Evolutionary conservation across 2,113 vertebrate species (phyloP).

Genomic region (Psophia crepitans): DNA sequence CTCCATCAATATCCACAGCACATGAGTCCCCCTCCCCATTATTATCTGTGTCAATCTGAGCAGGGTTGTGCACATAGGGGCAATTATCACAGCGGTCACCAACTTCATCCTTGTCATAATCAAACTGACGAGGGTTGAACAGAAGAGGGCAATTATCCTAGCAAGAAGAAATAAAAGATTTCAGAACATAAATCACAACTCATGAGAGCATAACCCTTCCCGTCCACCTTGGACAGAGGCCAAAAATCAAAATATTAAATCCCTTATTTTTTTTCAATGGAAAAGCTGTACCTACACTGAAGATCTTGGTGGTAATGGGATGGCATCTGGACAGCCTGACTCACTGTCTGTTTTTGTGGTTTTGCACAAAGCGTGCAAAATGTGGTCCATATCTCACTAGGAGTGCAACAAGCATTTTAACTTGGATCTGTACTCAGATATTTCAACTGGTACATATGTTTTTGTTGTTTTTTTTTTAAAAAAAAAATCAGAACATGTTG

Average conservation of each 20-base stretch:
- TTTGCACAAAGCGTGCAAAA: neutral
- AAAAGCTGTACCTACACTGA: neutral
- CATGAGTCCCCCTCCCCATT: slow-evolving; percentile 95
- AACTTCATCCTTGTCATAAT: slow-evolving; percentile 96
- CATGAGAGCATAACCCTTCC: neutral
- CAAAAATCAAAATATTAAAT: neutral
- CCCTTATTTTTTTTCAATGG: neutral
- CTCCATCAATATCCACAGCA: slow-evolving; percentile 94
- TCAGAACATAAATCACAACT: neutral
- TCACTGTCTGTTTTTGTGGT: neutral
- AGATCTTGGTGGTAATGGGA: neutral
- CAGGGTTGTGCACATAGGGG: slow-evolving; percentile 92
- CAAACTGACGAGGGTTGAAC: slow-evolving; percentile 93
- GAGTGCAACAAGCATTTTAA: neutral
- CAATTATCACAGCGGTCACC: slow-evolving; percentile 98
- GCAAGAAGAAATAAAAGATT: neutral
- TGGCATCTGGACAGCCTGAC: neutral
- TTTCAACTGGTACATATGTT: neutral
- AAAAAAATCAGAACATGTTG: neutral
- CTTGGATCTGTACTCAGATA: neutral
- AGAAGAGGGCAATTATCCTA: slow-evolving; percentile 96
- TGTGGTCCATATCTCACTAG: neutral
- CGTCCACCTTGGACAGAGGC: neutral
- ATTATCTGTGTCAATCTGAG: slow-evolving; percentile 92
- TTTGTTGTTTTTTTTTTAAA: neutral